Evolutionary conservation across 1,140 invertebrate genomes (phyloP), one percentile per base, ranked within the genome.

Genomic region (Scaptomyza pallida): DNA sequence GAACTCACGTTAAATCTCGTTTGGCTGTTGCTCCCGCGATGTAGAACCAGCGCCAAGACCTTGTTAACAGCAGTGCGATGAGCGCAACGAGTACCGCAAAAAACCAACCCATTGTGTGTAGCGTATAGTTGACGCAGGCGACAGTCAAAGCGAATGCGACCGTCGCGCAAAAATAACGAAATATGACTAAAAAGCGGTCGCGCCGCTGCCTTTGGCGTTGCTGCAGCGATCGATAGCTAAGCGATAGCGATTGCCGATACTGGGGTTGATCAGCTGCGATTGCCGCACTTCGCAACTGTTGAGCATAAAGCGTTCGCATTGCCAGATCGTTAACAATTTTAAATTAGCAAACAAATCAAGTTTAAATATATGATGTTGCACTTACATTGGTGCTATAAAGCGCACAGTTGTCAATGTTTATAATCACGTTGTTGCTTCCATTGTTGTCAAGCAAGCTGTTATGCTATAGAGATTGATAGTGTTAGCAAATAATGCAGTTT

Each of bases 21-120:
- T 94, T 94, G 4, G 93, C 92, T 1, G 96, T 97, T 83, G 92
- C 93, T 9, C 93, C 57, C 23, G 95, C 95, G n/a, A 97, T 92
- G 89, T 95, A 95, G 67, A 95, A 59, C 95, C 95, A 70, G 94
- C 94, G 30, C 94, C 94, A 93, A 4, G 86, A 83, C 74, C 80
- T 81, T 21, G 81, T 86, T 45, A 89, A 54, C 52, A 89, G 75
- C 23, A 86, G 50, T 15, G 81, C 81, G 44, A 74, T 41, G 26
- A 89, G 50, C 52, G 88, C 75, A 44, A 75, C 43, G 54, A 89
- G 50, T 47, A 86, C 55, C 64, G 86, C 86, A 64, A 89, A 65
- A 50, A 89, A 70, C 86, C 86, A 89, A 64, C 86, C 86, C 86
- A 89, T 89, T 78, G 86, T 88, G 23, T 88, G 44, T 13, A 81